These are phyloP conservation scores for Mycalesis mineus DNA, from an alignment of 2,888 invertebrate genomes.

Conservation along the genomic window DNA sequence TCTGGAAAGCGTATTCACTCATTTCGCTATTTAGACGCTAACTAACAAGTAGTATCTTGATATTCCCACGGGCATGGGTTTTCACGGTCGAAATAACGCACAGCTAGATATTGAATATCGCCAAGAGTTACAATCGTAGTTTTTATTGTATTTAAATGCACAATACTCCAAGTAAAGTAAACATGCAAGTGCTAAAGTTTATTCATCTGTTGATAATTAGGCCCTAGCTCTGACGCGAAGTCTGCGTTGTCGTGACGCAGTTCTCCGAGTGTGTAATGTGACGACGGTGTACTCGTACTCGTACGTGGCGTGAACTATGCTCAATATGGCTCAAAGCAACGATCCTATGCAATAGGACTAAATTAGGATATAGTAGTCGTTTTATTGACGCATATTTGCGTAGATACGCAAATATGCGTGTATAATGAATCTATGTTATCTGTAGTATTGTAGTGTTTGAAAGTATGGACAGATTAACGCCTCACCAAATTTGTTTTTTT, in stretches of 20 bases:
- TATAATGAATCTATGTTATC: neutral
- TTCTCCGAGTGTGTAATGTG: constrained; percentile 18
- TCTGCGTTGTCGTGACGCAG: constrained; percentile 26
- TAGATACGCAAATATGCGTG: neutral
- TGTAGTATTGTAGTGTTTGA: neutral
- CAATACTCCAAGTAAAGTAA: constrained; percentile 3
- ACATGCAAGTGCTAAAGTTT: constrained; percentile 18
- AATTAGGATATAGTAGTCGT: neutral
- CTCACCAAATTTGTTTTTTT: no score
- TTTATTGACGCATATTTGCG: neutral
- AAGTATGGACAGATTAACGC: no score
- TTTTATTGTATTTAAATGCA: neutral
- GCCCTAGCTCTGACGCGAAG: constrained; percentile 13
- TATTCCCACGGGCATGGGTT: no score
- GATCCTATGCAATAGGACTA: neutral
- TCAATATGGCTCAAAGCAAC: neutral
- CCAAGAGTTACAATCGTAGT: no score
- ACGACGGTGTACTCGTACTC: no score
- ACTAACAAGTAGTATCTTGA: no score
- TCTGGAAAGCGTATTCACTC: no score
- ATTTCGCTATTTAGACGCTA: no score
- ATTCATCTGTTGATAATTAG: constrained; percentile 29
- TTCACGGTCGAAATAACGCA: no score
- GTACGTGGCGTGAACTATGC: neutral
- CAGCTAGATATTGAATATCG: no score